A percentile compares a stretch with the other conserved stretches of the same genome.
phyloP scores from a whole-genome alignment of 1,140 invertebrate species.

The Drosophila bipectinata region DNA sequence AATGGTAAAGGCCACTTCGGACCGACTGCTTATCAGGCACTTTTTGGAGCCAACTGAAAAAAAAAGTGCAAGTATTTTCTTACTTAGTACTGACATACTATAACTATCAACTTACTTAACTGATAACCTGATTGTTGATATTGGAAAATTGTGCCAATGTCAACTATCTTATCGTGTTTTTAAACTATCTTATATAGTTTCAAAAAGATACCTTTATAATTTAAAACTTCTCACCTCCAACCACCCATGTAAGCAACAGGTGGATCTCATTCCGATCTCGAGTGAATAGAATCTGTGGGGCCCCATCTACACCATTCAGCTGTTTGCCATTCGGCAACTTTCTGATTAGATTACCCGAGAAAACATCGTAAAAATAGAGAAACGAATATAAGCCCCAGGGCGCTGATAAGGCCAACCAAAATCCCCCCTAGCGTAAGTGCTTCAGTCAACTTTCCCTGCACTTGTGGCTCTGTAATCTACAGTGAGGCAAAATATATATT shows the following conservation, averaged over 20 bases:
- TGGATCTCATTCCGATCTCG: neutral
- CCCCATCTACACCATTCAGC: constrained; percentile 32
- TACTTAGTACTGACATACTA: neutral
- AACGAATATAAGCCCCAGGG: constrained; percentile 20
- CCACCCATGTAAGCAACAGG: neutral
- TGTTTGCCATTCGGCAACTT: constrained; percentile 23
- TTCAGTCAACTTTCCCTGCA: neutral
- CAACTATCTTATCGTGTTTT: neutral
- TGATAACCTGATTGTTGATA: neutral
- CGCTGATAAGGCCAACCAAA: constrained; percentile 33
- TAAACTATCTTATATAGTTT: neutral
- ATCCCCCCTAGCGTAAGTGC: neutral
- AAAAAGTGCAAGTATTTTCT: constrained; percentile 5
- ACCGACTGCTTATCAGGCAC: constrained; percentile 14
- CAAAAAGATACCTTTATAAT: neutral
- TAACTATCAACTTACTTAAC: neutral
- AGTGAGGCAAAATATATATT: neutral
- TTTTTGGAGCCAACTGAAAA: constrained; percentile 2
- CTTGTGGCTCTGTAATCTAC: neutral
- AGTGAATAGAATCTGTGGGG: constrained; percentile 11
- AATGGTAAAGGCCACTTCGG: constrained; percentile 1
- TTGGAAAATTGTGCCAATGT: constrained; percentile 1
- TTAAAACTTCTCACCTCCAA: no score
- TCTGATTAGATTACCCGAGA: constrained; percentile 58
- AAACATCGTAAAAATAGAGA: constrained; percentile 52